phyloP scores from a whole-genome alignment of 2,888 invertebrate genomes.

The Priocnemis perturbator region DNA sequence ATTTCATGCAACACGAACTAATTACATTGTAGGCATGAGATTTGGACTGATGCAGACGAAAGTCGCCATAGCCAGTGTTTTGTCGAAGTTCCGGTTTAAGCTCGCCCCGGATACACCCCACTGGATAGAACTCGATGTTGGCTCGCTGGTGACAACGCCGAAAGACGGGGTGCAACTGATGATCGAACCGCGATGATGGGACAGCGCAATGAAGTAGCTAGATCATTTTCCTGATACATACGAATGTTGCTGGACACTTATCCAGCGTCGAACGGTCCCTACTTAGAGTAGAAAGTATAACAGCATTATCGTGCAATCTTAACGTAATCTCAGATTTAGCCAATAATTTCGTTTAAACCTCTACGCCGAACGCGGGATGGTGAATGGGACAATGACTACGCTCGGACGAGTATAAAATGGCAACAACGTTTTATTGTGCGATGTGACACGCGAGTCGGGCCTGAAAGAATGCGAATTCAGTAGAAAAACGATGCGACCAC shows the following conservation, averaged over 20 bases:
- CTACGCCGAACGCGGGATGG: no score
- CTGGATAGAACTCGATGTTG: constrained; percentile 43
- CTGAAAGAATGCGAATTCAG: neutral
- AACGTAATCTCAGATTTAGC: no score
- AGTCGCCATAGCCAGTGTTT: constrained; percentile 51
- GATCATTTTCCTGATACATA: no score
- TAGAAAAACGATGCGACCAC: constrained; percentile 8
- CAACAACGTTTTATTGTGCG: constrained; percentile 51
- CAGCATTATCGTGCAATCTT: no score
- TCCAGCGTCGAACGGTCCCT: no score
- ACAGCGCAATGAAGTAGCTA: neutral
- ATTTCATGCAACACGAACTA: neutral
- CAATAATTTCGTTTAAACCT: no score
- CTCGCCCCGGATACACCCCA: constrained; percentile 44
- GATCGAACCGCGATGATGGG: constrained; percentile 31
- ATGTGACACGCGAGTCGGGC: constrained; percentile 10
- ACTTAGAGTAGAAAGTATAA: no score
- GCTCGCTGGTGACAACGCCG: constrained; percentile 31
- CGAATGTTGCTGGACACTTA: no score
- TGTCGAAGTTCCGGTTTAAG: constrained; percentile 48
- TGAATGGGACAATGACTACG: no score
- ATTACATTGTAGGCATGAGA: constrained; percentile 54
- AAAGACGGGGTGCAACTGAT: constrained; percentile 41
- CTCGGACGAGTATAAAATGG: constrained; percentile 32
- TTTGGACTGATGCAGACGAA: constrained; percentile 62